Conservation (phyloP, 2,113 vertebrate genomes). For the Gulo gulo region DNA sequence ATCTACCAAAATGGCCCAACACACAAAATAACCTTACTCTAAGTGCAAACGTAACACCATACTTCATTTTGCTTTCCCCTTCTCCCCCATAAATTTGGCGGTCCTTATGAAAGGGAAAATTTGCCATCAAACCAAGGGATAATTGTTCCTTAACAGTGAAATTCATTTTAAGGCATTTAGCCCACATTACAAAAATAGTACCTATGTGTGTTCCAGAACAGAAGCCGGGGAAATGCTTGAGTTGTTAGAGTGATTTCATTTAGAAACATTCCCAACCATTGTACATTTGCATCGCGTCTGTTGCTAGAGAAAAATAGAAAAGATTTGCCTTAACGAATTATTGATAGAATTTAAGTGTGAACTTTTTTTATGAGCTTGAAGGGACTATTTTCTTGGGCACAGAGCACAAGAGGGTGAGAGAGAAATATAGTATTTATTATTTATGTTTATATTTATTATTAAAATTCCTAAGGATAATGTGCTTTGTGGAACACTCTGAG, state of each 20-base stretch:
- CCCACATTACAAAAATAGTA: conserved; percentile 65
- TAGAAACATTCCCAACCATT: conserved; percentile 25
- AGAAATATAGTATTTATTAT: neutral
- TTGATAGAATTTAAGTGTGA: neutral
- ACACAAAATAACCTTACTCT: conserved; percentile 77
- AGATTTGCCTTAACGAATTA: neutral
- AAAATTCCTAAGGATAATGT: neutral
- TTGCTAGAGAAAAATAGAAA: conserved; percentile 16
- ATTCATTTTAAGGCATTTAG: conserved; percentile 78
- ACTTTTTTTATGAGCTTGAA: neutral
- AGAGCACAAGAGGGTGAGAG: neutral
- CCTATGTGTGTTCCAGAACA: conserved; percentile 61
- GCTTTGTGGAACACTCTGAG: neutral
- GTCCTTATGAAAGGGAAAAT: conserved; percentile 75
- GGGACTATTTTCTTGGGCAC: neutral
- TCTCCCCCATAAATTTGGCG: conserved; percentile 48
- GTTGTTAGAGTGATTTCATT: conserved; percentile 44
- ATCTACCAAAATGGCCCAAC: conserved; percentile 69
- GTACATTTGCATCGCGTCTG: neutral
- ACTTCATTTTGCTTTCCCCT: conserved; percentile 64
- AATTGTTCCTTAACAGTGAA: conserved; percentile 50
- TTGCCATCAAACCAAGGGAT: conserved; percentile 62
- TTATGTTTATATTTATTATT: conserved; percentile 24
- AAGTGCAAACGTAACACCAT: conserved; percentile 61
- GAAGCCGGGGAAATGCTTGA: conserved; percentile 49